Percentiles rank a stretch among this genome's conserved stretches.
Evolutionary conservation across 2,797 vertebrate genomes (phyloP).

Genomic region (Eospalax fontanierii): DNA sequence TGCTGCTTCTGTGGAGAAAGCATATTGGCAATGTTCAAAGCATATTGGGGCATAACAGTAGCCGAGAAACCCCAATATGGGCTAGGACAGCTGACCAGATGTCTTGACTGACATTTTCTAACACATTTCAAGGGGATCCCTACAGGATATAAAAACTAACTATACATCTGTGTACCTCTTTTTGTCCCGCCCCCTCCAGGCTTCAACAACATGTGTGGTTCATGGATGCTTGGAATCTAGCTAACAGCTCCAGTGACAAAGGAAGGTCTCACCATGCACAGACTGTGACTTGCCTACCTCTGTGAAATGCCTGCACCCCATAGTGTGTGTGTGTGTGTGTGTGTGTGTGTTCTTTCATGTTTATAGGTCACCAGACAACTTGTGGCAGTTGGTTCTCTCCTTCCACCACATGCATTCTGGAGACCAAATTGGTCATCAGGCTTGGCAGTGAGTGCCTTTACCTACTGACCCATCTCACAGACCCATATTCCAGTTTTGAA

Average conservation of each 20-base stretch:
- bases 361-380: neutral
- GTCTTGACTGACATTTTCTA: constrained; percentile 93
- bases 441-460: neutral
- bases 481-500: constrained; percentile 1
- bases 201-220: constrained; percentile 83
- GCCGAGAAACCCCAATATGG: constrained; percentile 93
- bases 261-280: constrained; percentile 26
- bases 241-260: constrained; percentile 82
- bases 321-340: neutral
- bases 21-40: constrained; percentile 93
- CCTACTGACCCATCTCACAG: neutral
- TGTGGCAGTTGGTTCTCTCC: neutral
- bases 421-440: neutral
- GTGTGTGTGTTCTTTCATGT: neutral
- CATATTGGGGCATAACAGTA: constrained; percentile 93
- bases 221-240: constrained; percentile 82
- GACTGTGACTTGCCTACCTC: constrained; percentile 58
- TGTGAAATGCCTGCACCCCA: no score
- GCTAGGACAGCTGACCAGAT: constrained; percentile 93
- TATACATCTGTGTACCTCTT: constrained; percentile 90
- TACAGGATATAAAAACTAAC: constrained; percentile 90
- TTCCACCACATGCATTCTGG: neutral
- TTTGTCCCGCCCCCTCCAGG: constrained; percentile 67
- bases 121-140: constrained; percentile 90
- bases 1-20: constrained; percentile 92